Base-by-base conservation (phyloP, 2,888 invertebrate genomes). In the Ormyrus thymus region DNA sequence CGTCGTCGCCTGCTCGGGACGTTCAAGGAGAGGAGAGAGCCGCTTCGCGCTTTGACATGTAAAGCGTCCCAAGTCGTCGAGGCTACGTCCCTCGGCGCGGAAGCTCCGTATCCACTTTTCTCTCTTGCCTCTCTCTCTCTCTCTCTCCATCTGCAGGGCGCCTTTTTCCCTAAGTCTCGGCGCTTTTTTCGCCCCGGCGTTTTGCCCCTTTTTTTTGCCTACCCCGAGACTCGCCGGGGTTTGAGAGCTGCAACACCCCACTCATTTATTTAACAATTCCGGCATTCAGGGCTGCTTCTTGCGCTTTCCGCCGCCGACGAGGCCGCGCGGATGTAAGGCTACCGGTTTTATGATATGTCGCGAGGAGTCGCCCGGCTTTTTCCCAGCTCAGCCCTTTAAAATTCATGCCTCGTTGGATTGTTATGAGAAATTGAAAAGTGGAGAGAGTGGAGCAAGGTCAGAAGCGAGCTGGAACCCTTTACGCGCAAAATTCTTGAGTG, bases 251-350 rank as follows among this genome's bases (percentile, higher is more conserved):
- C 6, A 51, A 13, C 61, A 56, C 51, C 15, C 9, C 50, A 6
- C 70, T 70, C 64, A 70, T 64, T 76, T 76, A 64, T 76, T 76
- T 58, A 66, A 66, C 65, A 56, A 56, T 59, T 73, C 55, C 71
- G 62, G 8, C 48, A 50, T 65, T 74, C 65, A n/a, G 29, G 48
- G 48, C n/a, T 15, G 10, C 9, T 8, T 0, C n/a, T 48, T 13
- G 29, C 13, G 11, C 51, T 10, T 48, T n/a, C 48, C 29, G 58
- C 45, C 55, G 2, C 10, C 8, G n/a, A n/a, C n/a, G n/a, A n/a
- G n/a, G 9, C 56, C 9, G 13, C 13, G 55, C 66, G 1, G n/a
- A 4, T 8, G 65, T 72, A 73, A 74, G 73, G 55, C 10, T 6
- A 11, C 43, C 61, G 61, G 64, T 73, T 64, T 73, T 73, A 73